phyloP scores from a whole-genome alignment of 2,113 vertebrate genomes.

The Manacus vitellinus region DNA sequence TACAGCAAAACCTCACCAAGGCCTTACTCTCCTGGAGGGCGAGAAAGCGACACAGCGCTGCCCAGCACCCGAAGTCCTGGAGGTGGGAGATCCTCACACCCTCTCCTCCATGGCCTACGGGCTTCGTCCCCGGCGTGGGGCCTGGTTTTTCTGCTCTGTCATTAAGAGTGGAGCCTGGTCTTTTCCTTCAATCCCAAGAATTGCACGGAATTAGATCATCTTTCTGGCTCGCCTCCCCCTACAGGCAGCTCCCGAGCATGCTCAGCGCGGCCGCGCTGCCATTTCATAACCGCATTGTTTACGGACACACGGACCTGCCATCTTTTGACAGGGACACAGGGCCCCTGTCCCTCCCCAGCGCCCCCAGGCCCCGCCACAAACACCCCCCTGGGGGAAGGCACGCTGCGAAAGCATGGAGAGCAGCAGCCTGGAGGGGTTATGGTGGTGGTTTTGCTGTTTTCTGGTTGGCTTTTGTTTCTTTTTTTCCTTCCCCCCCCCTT shows the following conservation, averaged over 20 bases:
- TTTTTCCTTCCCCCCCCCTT: not conserved
- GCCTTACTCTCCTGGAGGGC: conserved; percentile 58
- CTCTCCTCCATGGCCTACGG: conserved; percentile 59
- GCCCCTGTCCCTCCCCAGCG: not conserved
- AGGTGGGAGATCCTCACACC: conserved; percentile 50
- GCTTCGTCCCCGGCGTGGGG: conserved; percentile 59
- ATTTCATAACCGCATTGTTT: conserved; percentile 89
- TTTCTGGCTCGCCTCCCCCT: conserved; percentile 78
- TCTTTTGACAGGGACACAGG: conserved; percentile 45
- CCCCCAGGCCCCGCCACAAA: not conserved
- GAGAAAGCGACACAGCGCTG: conserved; percentile 28
- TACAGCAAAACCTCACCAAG: conserved; percentile 58
- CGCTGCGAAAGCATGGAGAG: not conserved
- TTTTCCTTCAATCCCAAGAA: conserved; percentile 73
- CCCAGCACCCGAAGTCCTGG: conserved; percentile 44
- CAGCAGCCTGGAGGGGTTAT: not conserved
- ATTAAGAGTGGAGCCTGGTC: conserved; percentile 72
- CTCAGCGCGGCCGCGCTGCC: conserved; percentile 79
- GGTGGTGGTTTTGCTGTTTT: not conserved
- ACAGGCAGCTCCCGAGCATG: conserved; percentile 77
- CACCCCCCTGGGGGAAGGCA: not conserved
- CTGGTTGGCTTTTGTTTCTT: not conserved
- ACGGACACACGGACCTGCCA: conserved; percentile 76
- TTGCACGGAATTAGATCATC: conserved; percentile 71
- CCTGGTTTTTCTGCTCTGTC: conserved; percentile 71